A percentile compares a stretch with the other conserved stretches of the same genome.
Conservation (phyloP, 1,140 invertebrate species). For the Thalassaphorura encarpata region DNA sequence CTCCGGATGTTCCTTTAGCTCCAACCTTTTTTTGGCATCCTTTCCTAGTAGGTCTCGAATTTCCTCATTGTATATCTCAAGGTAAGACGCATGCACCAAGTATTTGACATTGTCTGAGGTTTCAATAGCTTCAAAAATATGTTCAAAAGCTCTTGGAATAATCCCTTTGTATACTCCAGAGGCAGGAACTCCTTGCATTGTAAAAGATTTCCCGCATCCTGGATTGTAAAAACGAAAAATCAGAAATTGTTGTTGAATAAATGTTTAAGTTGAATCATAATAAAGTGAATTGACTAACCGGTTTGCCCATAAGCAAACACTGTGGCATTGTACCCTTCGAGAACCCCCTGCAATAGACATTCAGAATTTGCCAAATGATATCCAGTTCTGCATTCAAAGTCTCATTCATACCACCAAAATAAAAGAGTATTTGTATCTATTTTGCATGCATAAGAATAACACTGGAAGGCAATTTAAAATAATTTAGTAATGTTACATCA, state of each 20-base stretch:
- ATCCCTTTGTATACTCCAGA: slow-evolving; percentile 51
- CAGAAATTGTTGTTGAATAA: slow-evolving; percentile 45
- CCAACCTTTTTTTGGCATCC: slow-evolving; percentile 54
- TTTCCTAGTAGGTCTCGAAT: slow-evolving; percentile 64
- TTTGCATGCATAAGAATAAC: too few relatives aligned
- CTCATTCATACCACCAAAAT: too few relatives aligned
- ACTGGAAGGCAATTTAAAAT: too few relatives aligned
- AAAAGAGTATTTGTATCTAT: too few relatives aligned
- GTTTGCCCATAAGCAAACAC: slow-evolving; percentile 84
- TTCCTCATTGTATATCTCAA: slow-evolving; percentile 90
- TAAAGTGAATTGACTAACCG: too few relatives aligned
- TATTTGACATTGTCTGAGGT: slow-evolving; percentile 70
- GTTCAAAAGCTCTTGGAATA: slow-evolving; percentile 78
- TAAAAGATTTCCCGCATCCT: slow-evolving; percentile 53
- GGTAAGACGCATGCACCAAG: slow-evolving; percentile 77
- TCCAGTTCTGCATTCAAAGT: too few relatives aligned
- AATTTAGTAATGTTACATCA: too few relatives aligned
- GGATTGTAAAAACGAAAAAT: too few relatives aligned
- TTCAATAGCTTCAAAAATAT: slow-evolving; percentile 83
- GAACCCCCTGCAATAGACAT: slow-evolving; percentile 50
- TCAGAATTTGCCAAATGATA: too few relatives aligned
- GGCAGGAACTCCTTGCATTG: slow-evolving; percentile 61
- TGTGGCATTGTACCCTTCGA: slow-evolving; percentile 79
- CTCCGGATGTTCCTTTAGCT: slow-evolving; percentile 68
- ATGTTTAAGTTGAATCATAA: slow-evolving; percentile 49